Evolutionary conservation across 2,888 invertebrate genomes (phyloP), one percentile per base, ranked within the genome.

Genomic region (Orgyia antiqua): DNA sequence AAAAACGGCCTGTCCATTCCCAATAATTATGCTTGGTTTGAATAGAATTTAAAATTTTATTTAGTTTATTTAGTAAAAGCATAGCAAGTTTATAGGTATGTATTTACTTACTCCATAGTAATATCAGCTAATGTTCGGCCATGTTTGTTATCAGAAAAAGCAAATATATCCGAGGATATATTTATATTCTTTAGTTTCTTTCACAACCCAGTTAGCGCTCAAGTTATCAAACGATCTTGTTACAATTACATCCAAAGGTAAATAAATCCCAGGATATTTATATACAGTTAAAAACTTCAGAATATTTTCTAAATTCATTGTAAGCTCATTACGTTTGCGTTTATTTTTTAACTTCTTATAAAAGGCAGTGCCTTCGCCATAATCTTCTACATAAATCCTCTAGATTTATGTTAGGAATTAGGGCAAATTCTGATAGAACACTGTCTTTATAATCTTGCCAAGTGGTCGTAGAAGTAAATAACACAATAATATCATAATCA

Each of bases 401-500:
- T 21, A 9, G 10, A 3, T 13, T 13, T 12, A 27, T 4, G 11
- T 31, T 31, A 1, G 19, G 7, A 0, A 31, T 11, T 15, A 13
- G 19, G 4, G 27, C 4, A 8, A 31, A 26, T 15, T 10, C 11
- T 15, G 31, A 9, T 7, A 31, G 2, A 10, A 21, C 9, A n/a
- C 20, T 11, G 21, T 13, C 15, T 15, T 15, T 13, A 4, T 26
- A 9, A 6, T 3, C 24, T 2, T 26, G 0, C 6, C 2, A 2
- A 2, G 31, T 11, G 4, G 27, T 10, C 2, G 33, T 12, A 10
- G 24, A 13, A 10, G 28, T 11, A 13, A 33, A 33, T 4, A 33
- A 23, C 6, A 33, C 3, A 5, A 19, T 24, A 0, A 91, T 73
- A 25, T 82, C 78, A 41, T 74, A 27, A n/a, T 36, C 19, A 0